Evolutionary conservation across 2,113 vertebrate genomes (phyloP).

Genomic region (Donacobius atricapilla): DNA sequence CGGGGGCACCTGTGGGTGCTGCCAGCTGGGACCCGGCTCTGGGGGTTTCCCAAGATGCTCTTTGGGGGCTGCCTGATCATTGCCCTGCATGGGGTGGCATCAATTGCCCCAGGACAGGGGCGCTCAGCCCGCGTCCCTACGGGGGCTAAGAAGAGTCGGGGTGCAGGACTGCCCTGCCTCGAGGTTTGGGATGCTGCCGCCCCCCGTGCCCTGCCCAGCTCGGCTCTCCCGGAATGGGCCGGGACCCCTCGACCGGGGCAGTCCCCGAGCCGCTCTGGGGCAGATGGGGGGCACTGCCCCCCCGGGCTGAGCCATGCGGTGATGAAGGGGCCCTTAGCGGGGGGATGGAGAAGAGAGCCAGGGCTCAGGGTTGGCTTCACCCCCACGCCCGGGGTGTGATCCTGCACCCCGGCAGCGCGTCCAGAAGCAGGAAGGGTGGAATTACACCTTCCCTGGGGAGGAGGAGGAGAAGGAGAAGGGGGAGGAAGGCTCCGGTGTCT

Average conservation of each 20-base stretch:
- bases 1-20: neutral
- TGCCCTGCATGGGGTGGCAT: neutral
- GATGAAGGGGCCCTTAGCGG: neutral
- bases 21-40: neutral
- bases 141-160: neutral
- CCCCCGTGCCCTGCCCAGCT: neutral
- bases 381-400: neutral
- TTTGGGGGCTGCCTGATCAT: neutral
- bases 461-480: neutral
- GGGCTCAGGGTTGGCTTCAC: neutral
- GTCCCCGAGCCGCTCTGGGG: neutral
- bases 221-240: neutral
- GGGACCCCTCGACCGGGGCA: neutral
- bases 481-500: neutral
- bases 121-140: neutral
- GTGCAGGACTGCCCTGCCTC: neutral
- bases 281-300: neutral
- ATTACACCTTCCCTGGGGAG: constrained; percentile 15
- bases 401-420: neutral
- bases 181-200: neutral
- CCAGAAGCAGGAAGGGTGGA: neutral
- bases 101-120: neutral
- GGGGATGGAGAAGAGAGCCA: neutral
- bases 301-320: neutral
- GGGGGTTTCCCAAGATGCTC: neutral